Conservation (phyloP, 1,140 invertebrate species). For the Teleogryllus occipitalis region DNA sequence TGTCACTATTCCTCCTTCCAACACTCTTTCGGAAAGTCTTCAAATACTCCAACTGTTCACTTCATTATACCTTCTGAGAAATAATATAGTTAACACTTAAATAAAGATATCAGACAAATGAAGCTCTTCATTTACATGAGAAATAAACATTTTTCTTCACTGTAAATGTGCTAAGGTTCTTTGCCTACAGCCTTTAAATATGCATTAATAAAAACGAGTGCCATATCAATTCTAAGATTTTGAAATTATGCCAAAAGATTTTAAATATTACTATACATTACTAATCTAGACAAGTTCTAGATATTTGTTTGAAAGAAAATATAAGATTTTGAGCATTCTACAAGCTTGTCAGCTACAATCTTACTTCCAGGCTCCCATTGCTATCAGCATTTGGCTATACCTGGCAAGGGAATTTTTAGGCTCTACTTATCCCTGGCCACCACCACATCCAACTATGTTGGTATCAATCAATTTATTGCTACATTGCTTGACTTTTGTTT, state of each 20-base stretch:
- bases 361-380: conserved; percentile 3
- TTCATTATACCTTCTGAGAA: no score
- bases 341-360: conserved; percentile 3
- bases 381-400: not conserved
- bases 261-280: not conserved
- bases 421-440: not conserved
- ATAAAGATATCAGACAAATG: not conserved
- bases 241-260: not conserved
- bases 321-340: conserved; percentile 5
- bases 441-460: conserved; percentile 1
- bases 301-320: not conserved
- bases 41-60: not conserved
- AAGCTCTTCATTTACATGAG: not conserved
- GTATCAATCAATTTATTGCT: not conserved
- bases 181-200: not conserved
- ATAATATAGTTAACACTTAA: not conserved
- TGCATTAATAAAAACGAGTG: not conserved
- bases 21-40: not conserved
- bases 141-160: not conserved
- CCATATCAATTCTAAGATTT: not conserved
- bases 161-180: not conserved
- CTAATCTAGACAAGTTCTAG: not conserved
- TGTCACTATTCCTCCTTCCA: not conserved
- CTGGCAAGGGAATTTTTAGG: not conserved
- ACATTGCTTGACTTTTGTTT: not conserved